Percentiles rank a stretch among this genome's conserved stretches.
phyloP scores from a whole-genome alignment of 1,140 invertebrate species.

The Panagrolaimus sp. region DNA sequence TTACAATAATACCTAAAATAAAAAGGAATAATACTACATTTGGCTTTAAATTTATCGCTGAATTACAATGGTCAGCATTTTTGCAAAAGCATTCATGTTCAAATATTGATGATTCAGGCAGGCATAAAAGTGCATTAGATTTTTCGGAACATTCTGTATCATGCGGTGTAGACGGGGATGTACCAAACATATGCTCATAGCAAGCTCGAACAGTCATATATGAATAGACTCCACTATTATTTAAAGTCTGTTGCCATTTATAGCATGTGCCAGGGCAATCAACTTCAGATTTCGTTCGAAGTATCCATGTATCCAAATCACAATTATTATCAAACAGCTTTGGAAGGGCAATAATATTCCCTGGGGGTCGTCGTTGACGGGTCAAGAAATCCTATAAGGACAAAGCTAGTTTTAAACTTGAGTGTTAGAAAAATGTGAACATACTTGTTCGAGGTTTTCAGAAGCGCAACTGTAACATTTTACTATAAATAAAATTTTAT shows the following conservation, averaged over 20 bases:
- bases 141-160: not conserved
- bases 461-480: conserved; percentile 13
- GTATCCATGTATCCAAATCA: conserved; percentile 22
- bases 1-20: no score
- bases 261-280: conserved; percentile 25
- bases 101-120: conserved; percentile 4
- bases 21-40: no score
- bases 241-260: conserved; percentile 25
- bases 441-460: not conserved
- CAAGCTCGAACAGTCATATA: conserved; percentile 16
- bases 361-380: not conserved
- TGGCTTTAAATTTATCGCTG: not conserved
- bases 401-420: not conserved
- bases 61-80: not conserved
- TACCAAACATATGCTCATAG: conserved; percentile 8
- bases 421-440: no score
- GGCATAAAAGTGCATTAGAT: not conserved
- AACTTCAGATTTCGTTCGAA: conserved; percentile 10
- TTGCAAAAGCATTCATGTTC: conserved; percentile 9
- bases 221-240: conserved; percentile 16
- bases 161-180: not conserved
- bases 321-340: conserved; percentile 26
- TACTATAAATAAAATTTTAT: not conserved
- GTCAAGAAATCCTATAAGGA: not conserved
- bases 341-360: not conserved